Evolutionary conservation across 2,888 invertebrate species (phyloP).

Genomic region (Clanis bilineata): DNA sequence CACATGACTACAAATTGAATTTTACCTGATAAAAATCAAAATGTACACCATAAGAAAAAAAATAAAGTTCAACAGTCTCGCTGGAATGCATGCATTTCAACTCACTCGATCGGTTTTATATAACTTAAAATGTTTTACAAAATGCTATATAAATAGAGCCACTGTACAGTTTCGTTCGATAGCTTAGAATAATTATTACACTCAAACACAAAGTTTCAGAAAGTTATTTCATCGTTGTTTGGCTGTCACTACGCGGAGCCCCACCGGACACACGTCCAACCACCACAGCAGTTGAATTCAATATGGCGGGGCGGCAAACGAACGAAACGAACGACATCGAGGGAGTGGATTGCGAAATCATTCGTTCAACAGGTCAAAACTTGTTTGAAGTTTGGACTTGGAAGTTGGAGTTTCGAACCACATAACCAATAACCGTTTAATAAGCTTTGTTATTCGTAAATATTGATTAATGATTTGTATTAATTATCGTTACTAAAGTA

Average conservation of each 20-base stretch:
- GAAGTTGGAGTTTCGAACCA: not conserved
- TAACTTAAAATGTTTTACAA: conserved; percentile 32
- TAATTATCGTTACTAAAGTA: not conserved
- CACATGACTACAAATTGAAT: conserved; percentile 43
- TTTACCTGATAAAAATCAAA: conserved; percentile 68
- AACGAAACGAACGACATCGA: conserved; percentile 33
- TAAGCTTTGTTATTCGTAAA: not conserved
- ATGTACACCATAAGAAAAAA: conserved; percentile 67
- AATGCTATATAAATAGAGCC: conserved; percentile 28
- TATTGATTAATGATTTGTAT: not conserved
- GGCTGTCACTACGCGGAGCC: conserved; percentile 66
- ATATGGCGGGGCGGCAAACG: conserved; percentile 62
- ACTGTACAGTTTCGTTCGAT: conserved; percentile 49
- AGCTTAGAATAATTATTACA: conserved; percentile 30
- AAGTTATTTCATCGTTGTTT: conserved; percentile 64
- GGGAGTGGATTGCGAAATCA: conserved; percentile 31
- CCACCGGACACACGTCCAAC: conserved; percentile 47
- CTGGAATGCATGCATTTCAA: conserved; percentile 79
- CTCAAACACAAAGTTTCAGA: conserved; percentile 52
- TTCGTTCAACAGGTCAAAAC: conserved; percentile 14
- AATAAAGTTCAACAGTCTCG: conserved; percentile 77
- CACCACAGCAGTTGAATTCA: conserved; percentile 54
- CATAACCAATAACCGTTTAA: not conserved
- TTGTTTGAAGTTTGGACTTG: not conserved
- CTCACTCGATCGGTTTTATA: conserved; percentile 48